Evolutionary conservation across 2,888 invertebrate genomes (phyloP), one percentile per base, ranked within the genome.

Genomic region (Eutolmus rufibarbis): DNA sequence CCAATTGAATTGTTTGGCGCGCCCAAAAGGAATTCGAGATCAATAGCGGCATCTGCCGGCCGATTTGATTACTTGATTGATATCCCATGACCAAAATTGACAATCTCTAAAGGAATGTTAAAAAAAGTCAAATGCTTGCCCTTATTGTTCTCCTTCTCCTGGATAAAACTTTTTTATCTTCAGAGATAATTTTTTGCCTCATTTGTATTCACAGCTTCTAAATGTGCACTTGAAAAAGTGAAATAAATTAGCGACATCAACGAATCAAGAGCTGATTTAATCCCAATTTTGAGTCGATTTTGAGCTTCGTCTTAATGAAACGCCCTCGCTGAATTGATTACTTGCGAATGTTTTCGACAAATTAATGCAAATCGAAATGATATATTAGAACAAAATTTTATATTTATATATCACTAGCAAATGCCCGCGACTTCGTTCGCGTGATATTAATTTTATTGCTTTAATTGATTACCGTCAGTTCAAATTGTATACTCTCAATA

Each of bases 1-100:
- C 91, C 91, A 91, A 92, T 92, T 92, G 92, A 92, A 92, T 92
- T 92, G 92, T 92, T 92, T 91, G 91, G 91, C 91, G 90, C 90
- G 90, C 90, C 90, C 91, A 90, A 88, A 89, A 90, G 89, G 90
- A 90, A 90, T 89, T 89, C 88, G 89, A 88, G 82, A 88, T 89
- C 89, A 89, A 89, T 88, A 88, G 85, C 85, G 85, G 85, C 85
- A 85, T 43, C 74, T 85, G 74, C 28, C 9, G 74, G 74, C 14
- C 74, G 74, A 85, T 85, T 85, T 85, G 90, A 89, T 90, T 90
- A 89, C 90, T 91, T 92, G 92, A 92, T 92, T 92, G 92, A 92
- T 92, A 91, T 91, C 91, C 91, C 91, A 91, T 92, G 92, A 90
- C 90, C 90, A 88, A 89, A 91, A 91, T 90, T 91, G 92, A 92